These are phyloP conservation scores for Arge pagana DNA, from an alignment of 2,888 invertebrate species.

Conservation along the genomic window DNA sequence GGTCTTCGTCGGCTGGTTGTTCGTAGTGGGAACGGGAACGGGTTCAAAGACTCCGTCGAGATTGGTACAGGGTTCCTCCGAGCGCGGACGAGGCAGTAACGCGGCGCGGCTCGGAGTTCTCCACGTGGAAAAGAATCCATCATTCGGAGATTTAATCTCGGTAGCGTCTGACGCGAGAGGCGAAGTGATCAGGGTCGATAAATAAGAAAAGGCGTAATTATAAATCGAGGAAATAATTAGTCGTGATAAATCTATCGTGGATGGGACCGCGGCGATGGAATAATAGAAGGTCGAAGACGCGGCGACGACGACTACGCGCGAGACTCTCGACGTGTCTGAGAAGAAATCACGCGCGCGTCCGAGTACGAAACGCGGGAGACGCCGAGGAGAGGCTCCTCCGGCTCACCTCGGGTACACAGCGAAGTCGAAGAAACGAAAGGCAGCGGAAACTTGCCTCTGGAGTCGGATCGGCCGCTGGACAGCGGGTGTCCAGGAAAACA, in stretches of 20 bases:
- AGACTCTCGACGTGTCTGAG: not conserved
- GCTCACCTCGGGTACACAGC: no score
- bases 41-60: no score
- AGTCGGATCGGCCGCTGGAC: constrained; percentile 32
- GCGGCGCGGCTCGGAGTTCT: no score
- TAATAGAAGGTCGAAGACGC: no score
- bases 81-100: no score
- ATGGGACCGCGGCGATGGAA: not conserved
- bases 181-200: constrained; percentile 8
- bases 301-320: no score
- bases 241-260: constrained; percentile 16
- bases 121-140: no score
- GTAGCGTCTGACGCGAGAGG: not conserved
- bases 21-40: no score
- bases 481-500: constrained; percentile 45
- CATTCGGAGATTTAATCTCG: no score
- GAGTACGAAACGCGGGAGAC: constrained; percentile 8
- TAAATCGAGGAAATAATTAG: constrained; percentile 18
- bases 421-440: not conserved
- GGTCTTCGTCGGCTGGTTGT: no score
- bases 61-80: no score
- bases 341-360: constrained; percentile 1
- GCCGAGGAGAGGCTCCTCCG: no score
- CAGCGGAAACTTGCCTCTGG: constrained; percentile 1
- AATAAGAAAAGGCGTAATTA: constrained; percentile 16